phyloP scores from a whole-genome alignment of 2,888 invertebrate species.

The Stenurella melanura region DNA sequence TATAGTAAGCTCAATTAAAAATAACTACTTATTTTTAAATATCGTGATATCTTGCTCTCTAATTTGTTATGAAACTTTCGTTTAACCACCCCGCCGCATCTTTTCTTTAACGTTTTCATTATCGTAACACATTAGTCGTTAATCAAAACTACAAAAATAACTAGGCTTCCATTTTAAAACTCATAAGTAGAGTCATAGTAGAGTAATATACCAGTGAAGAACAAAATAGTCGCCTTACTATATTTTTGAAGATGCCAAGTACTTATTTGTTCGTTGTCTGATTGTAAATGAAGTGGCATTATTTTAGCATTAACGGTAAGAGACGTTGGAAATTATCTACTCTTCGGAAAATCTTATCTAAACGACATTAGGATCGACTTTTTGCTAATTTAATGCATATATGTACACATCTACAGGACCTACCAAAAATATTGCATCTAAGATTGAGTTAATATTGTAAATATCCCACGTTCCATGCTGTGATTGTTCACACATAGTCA shows the following conservation, averaged over 20 bases:
- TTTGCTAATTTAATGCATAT: slow-evolving; percentile 17
- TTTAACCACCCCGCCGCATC: not conserved
- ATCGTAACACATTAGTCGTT: slow-evolving; percentile 1
- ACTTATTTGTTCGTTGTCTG: slow-evolving; percentile 25
- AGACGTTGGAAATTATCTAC: not conserved
- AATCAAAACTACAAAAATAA: slow-evolving; percentile 33
- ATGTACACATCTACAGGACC: slow-evolving; percentile 1
- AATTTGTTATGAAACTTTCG: slow-evolving; percentile 9
- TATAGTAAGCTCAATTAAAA: slow-evolving; percentile 26
- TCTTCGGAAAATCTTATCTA: slow-evolving; percentile 7
- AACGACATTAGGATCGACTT: not conserved
- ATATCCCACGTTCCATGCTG: too few relatives aligned
- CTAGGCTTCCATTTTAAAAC: slow-evolving; percentile 37
- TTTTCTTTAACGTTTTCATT: slow-evolving; percentile 8
- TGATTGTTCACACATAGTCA: too few relatives aligned
- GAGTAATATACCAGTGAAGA: slow-evolving; percentile 25
- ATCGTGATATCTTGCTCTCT: slow-evolving; percentile 39
- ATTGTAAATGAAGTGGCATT: not conserved
- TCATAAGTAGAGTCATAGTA: slow-evolving; percentile 18
- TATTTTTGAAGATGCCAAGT: slow-evolving; percentile 35
- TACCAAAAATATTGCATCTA: not conserved
- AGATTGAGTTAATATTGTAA: not conserved
- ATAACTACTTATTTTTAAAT: slow-evolving; percentile 19
- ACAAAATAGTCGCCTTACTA: slow-evolving; percentile 28
- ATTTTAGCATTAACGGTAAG: not conserved